Evolutionary conservation across 2,797 vertebrate species (phyloP).

Genomic region (Momotus momota): DNA sequence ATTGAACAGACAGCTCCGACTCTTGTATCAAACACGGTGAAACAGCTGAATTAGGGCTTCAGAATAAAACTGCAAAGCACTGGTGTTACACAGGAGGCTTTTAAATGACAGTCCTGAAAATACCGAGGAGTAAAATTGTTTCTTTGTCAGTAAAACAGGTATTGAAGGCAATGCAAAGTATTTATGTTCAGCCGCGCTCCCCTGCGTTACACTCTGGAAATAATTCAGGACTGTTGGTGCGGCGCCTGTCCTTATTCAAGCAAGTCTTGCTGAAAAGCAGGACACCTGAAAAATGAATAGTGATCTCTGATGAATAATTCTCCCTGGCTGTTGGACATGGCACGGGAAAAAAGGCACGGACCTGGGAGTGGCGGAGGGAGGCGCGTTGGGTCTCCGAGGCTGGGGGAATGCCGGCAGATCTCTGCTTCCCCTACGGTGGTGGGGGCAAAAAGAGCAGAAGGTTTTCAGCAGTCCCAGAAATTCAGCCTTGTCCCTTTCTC

Average conservation of each 20-base stretch:
- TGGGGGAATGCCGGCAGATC: background rate
- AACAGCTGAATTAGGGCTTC: background rate
- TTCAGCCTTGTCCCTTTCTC: background rate
- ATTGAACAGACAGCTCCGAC: background rate
- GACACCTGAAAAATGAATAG: background rate
- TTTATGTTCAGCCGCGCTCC: background rate
- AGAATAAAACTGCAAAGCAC: background rate
- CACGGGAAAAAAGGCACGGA: accelerated
- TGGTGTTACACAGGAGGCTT: background rate
- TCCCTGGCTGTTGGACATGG: background rate
- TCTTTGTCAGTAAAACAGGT: background rate
- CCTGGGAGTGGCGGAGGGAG: background rate
- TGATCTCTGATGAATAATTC: background rate
- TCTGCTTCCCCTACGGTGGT: accelerated
- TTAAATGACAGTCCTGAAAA: background rate
- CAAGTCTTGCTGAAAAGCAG: background rate
- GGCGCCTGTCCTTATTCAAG: background rate
- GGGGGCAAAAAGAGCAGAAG: background rate
- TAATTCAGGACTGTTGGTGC: background rate
- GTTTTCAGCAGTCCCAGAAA: background rate
- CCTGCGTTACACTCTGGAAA: background rate
- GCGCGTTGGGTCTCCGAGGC: accelerated
- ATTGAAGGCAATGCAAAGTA: background rate
- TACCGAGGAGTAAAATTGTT: background rate
- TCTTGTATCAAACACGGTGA: background rate